Percentiles rank a stretch among this genome's conserved stretches.
Conservation (phyloP, 1,140 invertebrate genomes). For the Piezodorus guildinii region DNA sequence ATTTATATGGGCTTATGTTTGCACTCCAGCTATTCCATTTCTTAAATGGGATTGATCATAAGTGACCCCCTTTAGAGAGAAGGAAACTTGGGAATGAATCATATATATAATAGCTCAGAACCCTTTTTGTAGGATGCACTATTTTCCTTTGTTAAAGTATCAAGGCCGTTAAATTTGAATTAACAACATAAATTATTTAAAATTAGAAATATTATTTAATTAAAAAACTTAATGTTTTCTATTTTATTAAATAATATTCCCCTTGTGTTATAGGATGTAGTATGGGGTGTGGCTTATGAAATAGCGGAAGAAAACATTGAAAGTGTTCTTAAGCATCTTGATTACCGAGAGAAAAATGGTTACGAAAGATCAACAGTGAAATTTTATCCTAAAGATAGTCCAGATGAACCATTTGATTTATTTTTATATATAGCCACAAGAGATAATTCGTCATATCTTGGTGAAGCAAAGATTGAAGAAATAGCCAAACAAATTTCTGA, state of each 20-base stretch:
- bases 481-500: slow-evolving; percentile 68
- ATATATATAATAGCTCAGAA: too few species aligned
- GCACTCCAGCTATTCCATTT: too few species aligned
- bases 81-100: too few species aligned
- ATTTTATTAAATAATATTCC: background rate
- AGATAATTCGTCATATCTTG: slow-evolving; percentile 59
- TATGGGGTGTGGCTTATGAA: slow-evolving; percentile 87
- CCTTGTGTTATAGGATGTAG: slow-evolving; percentile 42
- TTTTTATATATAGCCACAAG: slow-evolving; percentile 73
- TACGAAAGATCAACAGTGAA: slow-evolving; percentile 54
- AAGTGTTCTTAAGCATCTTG: slow-evolving; percentile 64
- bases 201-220: too few species aligned
- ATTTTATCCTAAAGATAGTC: slow-evolving; percentile 48
- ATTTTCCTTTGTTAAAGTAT: too few species aligned
- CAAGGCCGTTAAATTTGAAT: too few species aligned
- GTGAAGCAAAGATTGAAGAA: slow-evolving; percentile 53
- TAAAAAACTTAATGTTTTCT: too few species aligned
- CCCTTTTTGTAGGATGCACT: too few species aligned
- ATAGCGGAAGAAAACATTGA: slow-evolving; percentile 57
- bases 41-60: too few species aligned
- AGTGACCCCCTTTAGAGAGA: too few species aligned
- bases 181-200: too few species aligned
- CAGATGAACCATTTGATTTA: slow-evolving; percentile 46
- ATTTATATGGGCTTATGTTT: too few species aligned
- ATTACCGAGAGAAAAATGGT: slow-evolving; percentile 83